Percentiles rank a stretch among this genome's conserved stretches.
Conservation (phyloP, 2,113 vertebrate species). For the Nothoprocta pentlandii region DNA sequence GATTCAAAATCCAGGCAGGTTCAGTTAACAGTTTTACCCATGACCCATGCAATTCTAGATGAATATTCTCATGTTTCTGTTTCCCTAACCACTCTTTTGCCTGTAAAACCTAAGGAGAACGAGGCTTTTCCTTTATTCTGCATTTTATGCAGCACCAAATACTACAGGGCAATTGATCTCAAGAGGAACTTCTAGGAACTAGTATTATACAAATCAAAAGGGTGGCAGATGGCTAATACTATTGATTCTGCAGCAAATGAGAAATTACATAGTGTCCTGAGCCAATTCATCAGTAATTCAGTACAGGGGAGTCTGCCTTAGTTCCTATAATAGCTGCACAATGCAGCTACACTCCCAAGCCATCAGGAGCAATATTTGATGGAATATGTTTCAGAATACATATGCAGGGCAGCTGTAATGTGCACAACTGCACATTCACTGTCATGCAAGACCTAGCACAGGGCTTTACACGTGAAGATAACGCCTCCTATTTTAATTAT, state of each 20-base stretch:
- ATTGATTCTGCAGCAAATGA: not conserved
- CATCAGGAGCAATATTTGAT: not conserved
- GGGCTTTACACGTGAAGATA: not conserved
- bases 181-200: not conserved
- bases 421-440: not conserved
- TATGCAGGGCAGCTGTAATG: not conserved
- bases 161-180: not conserved
- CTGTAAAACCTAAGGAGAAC: not conserved
- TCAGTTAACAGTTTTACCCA: not conserved
- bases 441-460: not conserved
- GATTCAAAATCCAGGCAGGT: not conserved
- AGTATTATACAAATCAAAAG: rapidly evolving
- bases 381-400: not conserved
- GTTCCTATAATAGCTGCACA: not conserved
- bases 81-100: rapidly evolving
- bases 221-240: not conserved
- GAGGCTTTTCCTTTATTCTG: not conserved
- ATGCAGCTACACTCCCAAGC: not conserved
- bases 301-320: not conserved
- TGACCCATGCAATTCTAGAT: rapidly evolving
- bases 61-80: not conserved
- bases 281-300: not conserved
- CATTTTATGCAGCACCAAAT: not conserved
- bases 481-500: not conserved
- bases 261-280: not conserved